Percentiles rank a stretch among this genome's conserved stretches.
Evolutionary conservation across 2,797 vertebrate species (phyloP).

Genomic region (Danio kyathit): DNA sequence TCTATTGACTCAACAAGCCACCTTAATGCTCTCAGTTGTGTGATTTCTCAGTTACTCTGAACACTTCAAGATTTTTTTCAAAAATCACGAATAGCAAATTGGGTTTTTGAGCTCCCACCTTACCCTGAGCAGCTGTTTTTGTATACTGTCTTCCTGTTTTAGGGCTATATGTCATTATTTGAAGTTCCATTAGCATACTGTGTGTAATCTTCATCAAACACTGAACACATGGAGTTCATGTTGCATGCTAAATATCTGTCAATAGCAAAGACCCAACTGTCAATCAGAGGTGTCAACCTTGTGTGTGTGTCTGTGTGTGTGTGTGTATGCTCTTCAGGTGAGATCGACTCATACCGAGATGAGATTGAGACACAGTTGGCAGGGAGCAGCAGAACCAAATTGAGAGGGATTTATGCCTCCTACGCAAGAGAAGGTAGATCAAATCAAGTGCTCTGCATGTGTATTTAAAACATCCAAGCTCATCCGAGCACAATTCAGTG

Average conservation of each 20-base stretch:
- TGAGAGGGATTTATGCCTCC: slow-evolving; percentile 88
- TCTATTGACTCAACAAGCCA: slow-evolving; percentile 32
- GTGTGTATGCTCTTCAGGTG: slow-evolving; percentile 77
- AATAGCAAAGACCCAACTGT: background rate
- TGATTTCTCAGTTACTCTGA: slow-evolving; percentile 1
- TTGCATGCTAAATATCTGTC: background rate
- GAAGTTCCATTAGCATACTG: background rate
- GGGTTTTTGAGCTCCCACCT: background rate
- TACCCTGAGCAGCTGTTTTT: background rate
- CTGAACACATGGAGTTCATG: background rate
- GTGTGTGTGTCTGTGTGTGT: background rate
- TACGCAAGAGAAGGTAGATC: slow-evolving; percentile 81
- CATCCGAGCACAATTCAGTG: background rate
- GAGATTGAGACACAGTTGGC: slow-evolving; percentile 94
- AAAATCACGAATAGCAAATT: slow-evolving; percentile 11
- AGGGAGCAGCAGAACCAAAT: slow-evolving; percentile 87
- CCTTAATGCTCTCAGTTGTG: slow-evolving; percentile 34
- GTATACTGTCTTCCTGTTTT: background rate
- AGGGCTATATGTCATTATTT: background rate
- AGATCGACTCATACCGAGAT: slow-evolving; percentile 92
- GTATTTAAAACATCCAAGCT: slow-evolving; percentile 15
- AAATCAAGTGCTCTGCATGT: slow-evolving; percentile 21
- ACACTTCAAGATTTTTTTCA: slow-evolving; percentile 13
- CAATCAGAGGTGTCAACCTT: background rate
- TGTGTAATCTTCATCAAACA: background rate